Conservation (phyloP, 1,140 invertebrate genomes). For the Hermatobates lingyangjiaoensis region DNA sequence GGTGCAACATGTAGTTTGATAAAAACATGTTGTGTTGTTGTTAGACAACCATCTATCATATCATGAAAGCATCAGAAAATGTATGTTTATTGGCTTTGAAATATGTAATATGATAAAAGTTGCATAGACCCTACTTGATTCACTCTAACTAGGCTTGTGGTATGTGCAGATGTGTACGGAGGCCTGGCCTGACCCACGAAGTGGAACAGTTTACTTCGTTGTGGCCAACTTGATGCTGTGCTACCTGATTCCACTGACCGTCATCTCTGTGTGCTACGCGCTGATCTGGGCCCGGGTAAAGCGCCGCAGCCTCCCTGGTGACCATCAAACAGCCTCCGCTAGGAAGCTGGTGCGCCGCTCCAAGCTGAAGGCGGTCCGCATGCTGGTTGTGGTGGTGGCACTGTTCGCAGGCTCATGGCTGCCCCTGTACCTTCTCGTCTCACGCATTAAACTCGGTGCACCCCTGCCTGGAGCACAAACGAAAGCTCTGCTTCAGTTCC, state of each 20-base stretch:
- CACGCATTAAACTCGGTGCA: slow-evolving; percentile 26
- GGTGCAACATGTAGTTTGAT: too few relatives aligned
- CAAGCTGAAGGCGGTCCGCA: slow-evolving; percentile 33
- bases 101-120: too few relatives aligned
- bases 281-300: slow-evolving; percentile 30
- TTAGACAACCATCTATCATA: too few relatives aligned
- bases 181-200: slow-evolving; percentile 26
- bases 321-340: slow-evolving; percentile 17
- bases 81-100: too few relatives aligned
- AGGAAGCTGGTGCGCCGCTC: slow-evolving; percentile 18
- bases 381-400: slow-evolving; percentile 40
- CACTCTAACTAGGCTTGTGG: too few relatives aligned
- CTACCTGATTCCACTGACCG: slow-evolving; percentile 30
- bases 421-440: slow-evolving; percentile 36
- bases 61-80: too few relatives aligned
- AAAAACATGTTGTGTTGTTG: too few relatives aligned
- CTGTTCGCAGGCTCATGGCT: slow-evolving; percentile 44
- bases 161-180: slow-evolving; percentile 27
- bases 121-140: too few relatives aligned
- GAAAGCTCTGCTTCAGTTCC: slow-evolving; percentile 23
- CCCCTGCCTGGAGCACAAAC: slow-evolving; percentile 10
- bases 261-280: slow-evolving; percentile 35
- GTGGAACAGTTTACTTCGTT: slow-evolving; percentile 31
- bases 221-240: slow-evolving; percentile 36
- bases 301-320: slow-evolving; percentile 21